These are phyloP conservation scores for Rhagonycha fulva DNA, from an alignment of 2,888 invertebrate species.

Conservation along the genomic window DNA sequence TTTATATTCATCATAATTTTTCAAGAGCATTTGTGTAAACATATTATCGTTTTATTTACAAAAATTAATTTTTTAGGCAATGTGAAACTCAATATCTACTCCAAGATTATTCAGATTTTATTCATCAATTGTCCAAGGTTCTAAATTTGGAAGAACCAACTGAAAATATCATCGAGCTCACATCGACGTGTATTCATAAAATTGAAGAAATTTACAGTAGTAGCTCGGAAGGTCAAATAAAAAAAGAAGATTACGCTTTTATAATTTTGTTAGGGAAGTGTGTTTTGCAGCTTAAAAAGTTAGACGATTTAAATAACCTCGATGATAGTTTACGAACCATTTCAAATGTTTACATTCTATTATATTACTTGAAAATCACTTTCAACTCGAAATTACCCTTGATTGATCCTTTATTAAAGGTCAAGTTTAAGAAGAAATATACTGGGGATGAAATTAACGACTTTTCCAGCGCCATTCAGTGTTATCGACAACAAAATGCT, in stretches of 20 bases:
- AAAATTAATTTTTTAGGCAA: conserved; percentile 5
- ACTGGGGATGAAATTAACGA: conserved; percentile 69
- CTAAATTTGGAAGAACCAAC: background rate
- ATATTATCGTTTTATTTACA: background rate
- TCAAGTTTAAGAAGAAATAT: conserved; percentile 72
- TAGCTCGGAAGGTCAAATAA: background rate
- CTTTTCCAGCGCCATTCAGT: conserved; percentile 60
- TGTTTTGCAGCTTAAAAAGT: conserved; percentile 17
- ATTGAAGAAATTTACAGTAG: conserved; percentile 10
- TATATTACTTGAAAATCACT: conserved; percentile 62
- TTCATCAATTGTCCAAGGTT: background rate
- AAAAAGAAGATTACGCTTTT: conserved; percentile 26
- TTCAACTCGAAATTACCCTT: conserved; percentile 67
- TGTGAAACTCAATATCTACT: conserved; percentile 11
- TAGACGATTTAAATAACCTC: background rate
- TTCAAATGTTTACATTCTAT: conserved; percentile 48
- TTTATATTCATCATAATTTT: no score
- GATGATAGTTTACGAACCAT: conserved; percentile 33
- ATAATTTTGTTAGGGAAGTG: conserved; percentile 31
- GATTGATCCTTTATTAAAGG: conserved; percentile 85
- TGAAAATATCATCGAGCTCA: background rate
- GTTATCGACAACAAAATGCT: conserved; percentile 61
- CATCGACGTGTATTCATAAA: conserved; percentile 14
- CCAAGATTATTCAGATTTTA: conserved; percentile 1
- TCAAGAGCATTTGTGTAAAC: no score